Base-by-base conservation (phyloP, 2,888 invertebrate species). In the Malacosoma neustria region DNA sequence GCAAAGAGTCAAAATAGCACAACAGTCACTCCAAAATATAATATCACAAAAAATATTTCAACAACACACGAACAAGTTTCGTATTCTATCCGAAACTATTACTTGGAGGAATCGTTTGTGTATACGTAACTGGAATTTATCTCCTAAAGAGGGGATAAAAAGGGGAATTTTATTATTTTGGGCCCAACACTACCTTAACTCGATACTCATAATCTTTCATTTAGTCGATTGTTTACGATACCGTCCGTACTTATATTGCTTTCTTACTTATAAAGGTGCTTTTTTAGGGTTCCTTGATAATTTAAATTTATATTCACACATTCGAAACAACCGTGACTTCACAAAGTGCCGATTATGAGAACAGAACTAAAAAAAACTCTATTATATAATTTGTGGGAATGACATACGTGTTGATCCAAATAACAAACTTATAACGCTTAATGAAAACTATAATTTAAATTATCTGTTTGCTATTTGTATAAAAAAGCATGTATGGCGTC, bases 131-230 rank as follows among this genome's bases (percentile, higher is more conserved):
- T 51, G 71, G 63, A 71, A 77, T 63, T 72, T 72, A 76, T 68
- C 53, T 57, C 55, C 48, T 45, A 45, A 48, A 45, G 46, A 44
- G 54, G 51, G 60, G 51, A 38, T 77, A 80, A 81, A 80, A 80
- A 53, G 65, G 58, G 60, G 65, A 63, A 70, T 71, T 79, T 82
- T 81, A 82, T 81, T 72, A 67, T 56, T 62, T 51, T 42, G 48
- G 46, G 46, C 61, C 50, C 59, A 53, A 61, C 57, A 48, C 7
- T 22, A 82, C 84, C 82, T 82, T 76, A 65, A 68, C 68, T 72
- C 82, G 72, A 81, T 82, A 73, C 77, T 81, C 82, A 81, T 84
- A 82, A 82, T 82, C 81, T 82, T 80, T 81, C 79, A 82, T 84
- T 82, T 80, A 69, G 62, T 57, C 50, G 65, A 73, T 73, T 75